Evolutionary conservation across 2,888 invertebrate genomes (phyloP).

Genomic region (Phalera bucephala): DNA sequence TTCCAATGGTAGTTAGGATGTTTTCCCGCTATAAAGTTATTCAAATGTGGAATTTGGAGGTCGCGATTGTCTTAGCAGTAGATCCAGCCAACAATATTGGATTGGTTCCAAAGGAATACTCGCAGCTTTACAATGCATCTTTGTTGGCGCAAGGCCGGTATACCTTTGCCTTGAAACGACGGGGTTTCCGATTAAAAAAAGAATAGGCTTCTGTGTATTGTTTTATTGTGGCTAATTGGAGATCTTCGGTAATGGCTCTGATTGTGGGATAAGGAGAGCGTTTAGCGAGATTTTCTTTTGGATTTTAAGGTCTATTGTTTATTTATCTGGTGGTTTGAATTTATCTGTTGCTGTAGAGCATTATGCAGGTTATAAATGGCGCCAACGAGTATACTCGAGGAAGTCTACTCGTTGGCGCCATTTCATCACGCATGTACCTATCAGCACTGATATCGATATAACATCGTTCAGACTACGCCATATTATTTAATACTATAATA

Average conservation of each 20-base stretch:
- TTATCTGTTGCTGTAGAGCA: too few relatives aligned
- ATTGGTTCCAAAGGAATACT: constrained; percentile 72
- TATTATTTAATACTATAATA: too few relatives aligned
- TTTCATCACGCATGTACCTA: too few relatives aligned
- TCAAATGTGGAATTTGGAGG: constrained; percentile 81
- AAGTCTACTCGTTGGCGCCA: too few relatives aligned
- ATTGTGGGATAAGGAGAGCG: constrained; percentile 16
- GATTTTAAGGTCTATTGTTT: background rate
- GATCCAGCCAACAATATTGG: constrained; percentile 69
- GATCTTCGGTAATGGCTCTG: constrained; percentile 28
- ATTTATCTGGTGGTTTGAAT: too few relatives aligned
- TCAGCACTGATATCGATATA: too few relatives aligned
- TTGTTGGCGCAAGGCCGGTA: constrained; percentile 70
- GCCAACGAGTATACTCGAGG: too few relatives aligned
- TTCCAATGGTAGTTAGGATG: constrained; percentile 29
- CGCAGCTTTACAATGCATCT: constrained; percentile 71
- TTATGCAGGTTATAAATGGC: too few relatives aligned
- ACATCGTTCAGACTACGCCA: too few relatives aligned
- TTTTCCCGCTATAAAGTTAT: constrained; percentile 40
- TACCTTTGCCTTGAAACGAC: constrained; percentile 56
- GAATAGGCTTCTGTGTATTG: constrained; percentile 49
- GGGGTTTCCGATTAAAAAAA: constrained; percentile 53
- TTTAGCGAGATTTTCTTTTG: background rate
- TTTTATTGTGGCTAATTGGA: constrained; percentile 43
- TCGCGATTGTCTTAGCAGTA: constrained; percentile 60